Conservation (phyloP, 2,888 invertebrate genomes). For the Noctua janthe region DNA sequence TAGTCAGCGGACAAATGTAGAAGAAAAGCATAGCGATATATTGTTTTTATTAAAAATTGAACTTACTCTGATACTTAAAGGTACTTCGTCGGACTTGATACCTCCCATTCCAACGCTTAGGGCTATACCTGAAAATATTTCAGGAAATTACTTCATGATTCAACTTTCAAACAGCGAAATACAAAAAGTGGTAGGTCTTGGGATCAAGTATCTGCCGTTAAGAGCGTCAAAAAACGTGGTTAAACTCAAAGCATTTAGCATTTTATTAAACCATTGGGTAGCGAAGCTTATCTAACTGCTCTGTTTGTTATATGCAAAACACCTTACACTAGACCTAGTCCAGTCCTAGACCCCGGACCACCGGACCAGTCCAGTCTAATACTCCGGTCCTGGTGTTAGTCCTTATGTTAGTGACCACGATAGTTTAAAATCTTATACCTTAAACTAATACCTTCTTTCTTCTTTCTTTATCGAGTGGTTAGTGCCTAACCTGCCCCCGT, state of each 20-base stretch:
- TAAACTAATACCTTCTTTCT: background rate
- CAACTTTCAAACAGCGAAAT: too few relatives aligned
- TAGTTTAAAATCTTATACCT: background rate
- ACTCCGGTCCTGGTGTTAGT: too few relatives aligned
- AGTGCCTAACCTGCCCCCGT: too few relatives aligned
- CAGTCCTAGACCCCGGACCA: too few relatives aligned
- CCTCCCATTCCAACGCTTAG: conserved; percentile 80
- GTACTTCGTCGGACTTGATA: conserved; percentile 71
- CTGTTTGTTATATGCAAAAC: background rate
- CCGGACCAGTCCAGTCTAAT: too few relatives aligned
- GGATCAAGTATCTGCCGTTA: background rate
- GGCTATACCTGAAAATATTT: conserved; percentile 77
- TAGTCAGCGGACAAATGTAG: background rate
- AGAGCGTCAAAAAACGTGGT: background rate
- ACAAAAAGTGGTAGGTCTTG: background rate
- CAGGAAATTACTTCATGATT: background rate
- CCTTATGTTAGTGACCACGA: too few relatives aligned
- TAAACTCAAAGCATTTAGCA: background rate
- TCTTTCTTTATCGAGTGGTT: too few relatives aligned
- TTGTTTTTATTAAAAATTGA: background rate
- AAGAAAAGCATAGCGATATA: background rate
- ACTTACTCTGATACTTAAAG: conserved; percentile 74
- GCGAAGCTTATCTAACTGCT: background rate
- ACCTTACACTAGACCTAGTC: too few relatives aligned
- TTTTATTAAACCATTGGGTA: background rate